Percentiles rank a stretch among this genome's conserved stretches.
Conservation (phyloP, 2,888 invertebrate genomes). For the Pseudolycoriella hygida region DNA sequence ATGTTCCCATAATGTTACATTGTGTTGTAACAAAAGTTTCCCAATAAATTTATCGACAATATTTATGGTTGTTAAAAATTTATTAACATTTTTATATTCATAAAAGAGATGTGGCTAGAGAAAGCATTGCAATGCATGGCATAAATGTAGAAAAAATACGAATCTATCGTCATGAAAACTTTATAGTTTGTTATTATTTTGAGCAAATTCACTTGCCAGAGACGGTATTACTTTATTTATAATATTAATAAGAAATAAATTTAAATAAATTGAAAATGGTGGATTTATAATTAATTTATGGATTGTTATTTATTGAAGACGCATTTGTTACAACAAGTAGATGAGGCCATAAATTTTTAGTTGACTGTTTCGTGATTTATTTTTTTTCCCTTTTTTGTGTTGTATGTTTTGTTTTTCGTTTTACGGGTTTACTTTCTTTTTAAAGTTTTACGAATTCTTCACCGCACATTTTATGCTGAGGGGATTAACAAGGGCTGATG, state of each 20-base stretch:
- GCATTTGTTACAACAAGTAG: neutral
- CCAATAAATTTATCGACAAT: constrained; percentile 1
- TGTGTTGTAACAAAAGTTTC: neutral
- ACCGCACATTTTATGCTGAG: too few relatives aligned
- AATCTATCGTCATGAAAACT: neutral
- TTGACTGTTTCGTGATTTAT: neutral
- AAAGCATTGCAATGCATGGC: neutral
- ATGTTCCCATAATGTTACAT: neutral
- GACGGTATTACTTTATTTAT: too few relatives aligned
- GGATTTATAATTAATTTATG: constrained; percentile 1
- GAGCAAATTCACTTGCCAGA: too few relatives aligned
- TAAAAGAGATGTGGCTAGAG: neutral
- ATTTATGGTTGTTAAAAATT: constrained; percentile 1
- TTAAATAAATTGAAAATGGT: neutral
- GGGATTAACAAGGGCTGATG: too few relatives aligned
- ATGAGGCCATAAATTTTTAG: neutral
- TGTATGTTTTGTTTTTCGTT: too few relatives aligned
- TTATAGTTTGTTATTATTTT: too few relatives aligned
- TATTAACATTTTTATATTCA: neutral
- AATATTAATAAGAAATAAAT: neutral
- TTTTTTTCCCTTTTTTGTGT: neutral
- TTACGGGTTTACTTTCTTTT: too few relatives aligned
- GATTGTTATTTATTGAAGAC: constrained; percentile 1
- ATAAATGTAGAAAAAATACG: neutral
- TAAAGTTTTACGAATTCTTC: too few relatives aligned